Conservation (phyloP, 2,113 vertebrate species). For the Tapirus terrestris region DNA sequence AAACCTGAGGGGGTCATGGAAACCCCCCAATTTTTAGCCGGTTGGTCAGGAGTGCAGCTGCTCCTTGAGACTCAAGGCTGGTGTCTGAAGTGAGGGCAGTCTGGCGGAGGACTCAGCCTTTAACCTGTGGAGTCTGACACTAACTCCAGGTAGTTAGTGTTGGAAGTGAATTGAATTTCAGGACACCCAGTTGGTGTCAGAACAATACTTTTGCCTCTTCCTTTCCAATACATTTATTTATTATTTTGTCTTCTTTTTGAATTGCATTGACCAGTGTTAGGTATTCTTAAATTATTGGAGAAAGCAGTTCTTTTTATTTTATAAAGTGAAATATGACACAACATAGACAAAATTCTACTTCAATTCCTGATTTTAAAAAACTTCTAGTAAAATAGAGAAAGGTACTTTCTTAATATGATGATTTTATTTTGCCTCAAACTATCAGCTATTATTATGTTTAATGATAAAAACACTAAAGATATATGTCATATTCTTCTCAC, state of each 20-base stretch:
- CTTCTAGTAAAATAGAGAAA: not conserved
- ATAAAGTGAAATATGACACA: not conserved
- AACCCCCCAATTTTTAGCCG: not conserved
- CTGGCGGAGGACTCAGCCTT: not conserved
- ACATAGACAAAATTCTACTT: not conserved
- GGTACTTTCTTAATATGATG: not conserved
- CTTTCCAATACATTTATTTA: not conserved
- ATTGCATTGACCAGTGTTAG: not conserved
- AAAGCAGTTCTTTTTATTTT: not conserved
- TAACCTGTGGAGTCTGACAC: not conserved
- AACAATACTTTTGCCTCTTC: not conserved
- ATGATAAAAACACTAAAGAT: not conserved
- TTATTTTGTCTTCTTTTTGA: slow-evolving; percentile 9
- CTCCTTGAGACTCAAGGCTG: not conserved
- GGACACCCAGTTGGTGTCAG: too few relatives aligned
- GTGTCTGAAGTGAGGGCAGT: not conserved
- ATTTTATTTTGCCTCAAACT: not conserved
- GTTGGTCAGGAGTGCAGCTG: not conserved
- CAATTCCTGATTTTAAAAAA: not conserved
- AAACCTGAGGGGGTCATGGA: not conserved
- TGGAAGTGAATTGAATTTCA: not conserved
- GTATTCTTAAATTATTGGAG: not conserved
- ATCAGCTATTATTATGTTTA: not conserved
- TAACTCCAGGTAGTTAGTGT: not conserved
- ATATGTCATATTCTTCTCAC: not conserved